Evolutionary conservation across 92 coral and sea anemone species (phyloP).

Genomic region (Parazoanthus atlanticus): DNA sequence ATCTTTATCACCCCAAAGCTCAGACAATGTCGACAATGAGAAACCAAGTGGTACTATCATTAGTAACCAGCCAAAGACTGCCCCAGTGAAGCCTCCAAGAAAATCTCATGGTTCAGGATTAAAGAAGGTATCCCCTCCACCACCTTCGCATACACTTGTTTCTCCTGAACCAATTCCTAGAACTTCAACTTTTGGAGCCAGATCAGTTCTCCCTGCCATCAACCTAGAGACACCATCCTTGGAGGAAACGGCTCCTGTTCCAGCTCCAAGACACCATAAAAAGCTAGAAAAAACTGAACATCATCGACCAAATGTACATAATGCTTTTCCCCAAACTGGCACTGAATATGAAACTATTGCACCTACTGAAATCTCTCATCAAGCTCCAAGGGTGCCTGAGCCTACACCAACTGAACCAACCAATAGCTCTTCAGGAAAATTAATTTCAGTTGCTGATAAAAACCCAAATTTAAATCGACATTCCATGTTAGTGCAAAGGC

Average conservation of each 20-base stretch:
- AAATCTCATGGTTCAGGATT: conserved; percentile 8
- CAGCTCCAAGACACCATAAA: conserved; percentile 10
- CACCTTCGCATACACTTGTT: neutral
- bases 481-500: conserved; percentile 14
- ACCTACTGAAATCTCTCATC: neutral
- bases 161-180: conserved; percentile 16
- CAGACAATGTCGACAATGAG: neutral
- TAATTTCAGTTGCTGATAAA: neutral
- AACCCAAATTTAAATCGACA: neutral
- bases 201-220: conserved; percentile 5
- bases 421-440: neutral
- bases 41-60: conserved; percentile 1
- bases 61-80: conserved; percentile 7
- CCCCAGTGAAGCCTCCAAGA: conserved; percentile 60
- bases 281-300: conserved; percentile 1
- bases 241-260: conserved; percentile 14
- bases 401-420: neutral
- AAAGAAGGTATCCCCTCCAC: conserved; percentile 29
- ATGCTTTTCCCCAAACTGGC: neutral
- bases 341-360: conserved; percentile 11
- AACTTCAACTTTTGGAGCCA: conserved; percentile 26
- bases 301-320: neutral
- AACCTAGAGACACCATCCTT: neutral
- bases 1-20: neutral
- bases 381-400: neutral